Evolutionary conservation across 2,113 vertebrate species (phyloP).

Genomic region (Spilogale gracilis): DNA sequence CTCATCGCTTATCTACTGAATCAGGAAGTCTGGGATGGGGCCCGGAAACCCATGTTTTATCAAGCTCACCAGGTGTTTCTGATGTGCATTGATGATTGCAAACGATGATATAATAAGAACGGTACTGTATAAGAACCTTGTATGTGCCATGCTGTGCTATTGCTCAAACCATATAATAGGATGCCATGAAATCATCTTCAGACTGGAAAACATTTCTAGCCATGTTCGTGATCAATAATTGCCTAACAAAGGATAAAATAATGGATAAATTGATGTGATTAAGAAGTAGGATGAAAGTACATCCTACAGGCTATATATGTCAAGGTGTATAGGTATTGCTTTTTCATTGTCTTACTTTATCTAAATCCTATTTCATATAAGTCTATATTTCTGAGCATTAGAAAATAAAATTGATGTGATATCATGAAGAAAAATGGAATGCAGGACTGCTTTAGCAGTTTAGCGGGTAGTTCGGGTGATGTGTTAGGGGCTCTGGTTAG

Average conservation of each 20-base stretch:
- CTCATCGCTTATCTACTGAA: background rate
- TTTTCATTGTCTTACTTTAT: constrained; percentile 43
- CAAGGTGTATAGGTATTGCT: background rate
- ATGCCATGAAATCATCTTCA: constrained; percentile 3
- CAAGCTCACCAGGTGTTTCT: background rate
- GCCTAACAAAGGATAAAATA: constrained; percentile 46
- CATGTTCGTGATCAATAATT: background rate
- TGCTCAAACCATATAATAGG: background rate
- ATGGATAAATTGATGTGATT: background rate
- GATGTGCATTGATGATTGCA: background rate
- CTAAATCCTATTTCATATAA: background rate
- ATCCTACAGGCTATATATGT: background rate
- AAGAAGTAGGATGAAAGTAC: background rate
- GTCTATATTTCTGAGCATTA: background rate
- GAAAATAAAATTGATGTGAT: constrained; percentile 27
- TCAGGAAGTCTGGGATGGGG: background rate
- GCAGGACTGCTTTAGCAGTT: background rate
- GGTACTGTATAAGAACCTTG: background rate
- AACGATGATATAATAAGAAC: background rate
- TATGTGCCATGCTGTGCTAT: background rate
- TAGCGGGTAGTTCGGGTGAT: constrained; percentile 56
- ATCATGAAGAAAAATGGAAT: constrained; percentile 46
- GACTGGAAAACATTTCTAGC: constrained; percentile 12
- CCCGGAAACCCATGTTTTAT: background rate
- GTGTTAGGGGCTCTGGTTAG: background rate